Evolutionary conservation across 2,797 vertebrate species (phyloP), one percentile per base, ranked within the genome.

Genomic region (Tapirus indicus): DNA sequence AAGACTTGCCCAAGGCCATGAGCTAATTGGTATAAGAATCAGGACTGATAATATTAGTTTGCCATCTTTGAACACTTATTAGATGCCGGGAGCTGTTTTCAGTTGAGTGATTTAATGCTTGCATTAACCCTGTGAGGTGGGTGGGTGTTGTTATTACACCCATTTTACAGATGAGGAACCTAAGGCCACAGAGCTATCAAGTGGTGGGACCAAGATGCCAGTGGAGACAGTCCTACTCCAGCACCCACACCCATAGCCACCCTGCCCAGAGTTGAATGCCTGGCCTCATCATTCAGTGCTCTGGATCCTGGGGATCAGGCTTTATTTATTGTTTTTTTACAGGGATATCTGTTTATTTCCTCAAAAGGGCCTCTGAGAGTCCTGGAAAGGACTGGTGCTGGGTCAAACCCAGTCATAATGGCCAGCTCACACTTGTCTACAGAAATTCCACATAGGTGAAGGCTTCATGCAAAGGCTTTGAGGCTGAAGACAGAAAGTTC

Each of bases 31-130:
- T 52, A 1, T 74, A 88, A 91, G 82, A 88, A 82, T 68, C 66
- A 95, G 88, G 79, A 92, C 44, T 90, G 35, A 87, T 68, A 80
- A 89, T 88, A 91, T 72, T 14, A 25, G 17, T 78, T 88, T 85
- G 49, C 54, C 49, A 86, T 78, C 87, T 95, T 83, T 80, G 78
- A 97, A 91, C 78, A 88, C 83, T 85, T 66, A 52, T 69, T 87
- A 84, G 16, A 16, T 85, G 85, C 56, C 49, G 52, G 41, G 23
- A 95, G 21, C 75, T 94, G 77, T 93, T 97, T 95, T 74, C 38
- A 83, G 64, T 85, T 52, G 75, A 84, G 27, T 77, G 44, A 71
- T 52, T 80, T 80, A 82, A 47, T 93, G 32, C 52, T 91, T 21
- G 4, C 47, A 64, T 82, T 85, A 62, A 88, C 35, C n/a, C 71